Evolutionary conservation across 2,113 vertebrate genomes (phyloP).

Genomic region (Phrynosoma blainvillii): DNA sequence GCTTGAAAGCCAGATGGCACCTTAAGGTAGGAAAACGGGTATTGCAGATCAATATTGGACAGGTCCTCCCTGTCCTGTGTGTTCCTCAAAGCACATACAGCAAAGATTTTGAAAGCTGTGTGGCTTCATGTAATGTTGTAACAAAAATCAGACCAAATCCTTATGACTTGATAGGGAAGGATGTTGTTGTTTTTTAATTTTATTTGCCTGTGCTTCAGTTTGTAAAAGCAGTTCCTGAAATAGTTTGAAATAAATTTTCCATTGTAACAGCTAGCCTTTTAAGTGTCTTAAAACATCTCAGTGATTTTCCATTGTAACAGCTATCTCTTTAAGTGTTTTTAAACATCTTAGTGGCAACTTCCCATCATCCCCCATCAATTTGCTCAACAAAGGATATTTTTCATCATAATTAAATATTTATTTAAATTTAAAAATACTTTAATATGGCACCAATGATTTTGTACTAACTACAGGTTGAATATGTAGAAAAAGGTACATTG

Average conservation of each 20-base stretch:
- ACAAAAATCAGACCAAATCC: neutral
- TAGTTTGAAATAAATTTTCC: neutral
- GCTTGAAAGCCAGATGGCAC: neutral
- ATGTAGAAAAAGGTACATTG: slow-evolving; percentile 82
- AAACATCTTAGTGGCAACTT: too few relatives aligned
- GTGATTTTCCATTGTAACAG: too few relatives aligned
- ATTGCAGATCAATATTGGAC: neutral
- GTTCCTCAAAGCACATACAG: neutral
- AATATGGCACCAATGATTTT: slow-evolving; percentile 83
- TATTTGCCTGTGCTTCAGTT: neutral
- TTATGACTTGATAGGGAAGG: too few relatives aligned
- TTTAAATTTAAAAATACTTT: slow-evolving; percentile 84
- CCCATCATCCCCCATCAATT: neutral
- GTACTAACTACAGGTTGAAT: slow-evolving; percentile 78
- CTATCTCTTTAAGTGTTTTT: neutral
- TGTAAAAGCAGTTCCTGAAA: neutral
- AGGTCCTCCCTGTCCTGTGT: too few relatives aligned
- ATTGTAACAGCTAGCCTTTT: neutral
- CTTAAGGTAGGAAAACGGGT: neutral
- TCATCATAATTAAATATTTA: slow-evolving; percentile 82
- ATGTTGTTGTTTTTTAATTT: neutral
- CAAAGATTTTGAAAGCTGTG: neutral
- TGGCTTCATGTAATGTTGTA: neutral
- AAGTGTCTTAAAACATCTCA: neutral
- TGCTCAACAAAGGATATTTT: neutral